Conservation (phyloP, 2,797 vertebrate genomes). For the Melanotaenia maccullochi region DNA sequence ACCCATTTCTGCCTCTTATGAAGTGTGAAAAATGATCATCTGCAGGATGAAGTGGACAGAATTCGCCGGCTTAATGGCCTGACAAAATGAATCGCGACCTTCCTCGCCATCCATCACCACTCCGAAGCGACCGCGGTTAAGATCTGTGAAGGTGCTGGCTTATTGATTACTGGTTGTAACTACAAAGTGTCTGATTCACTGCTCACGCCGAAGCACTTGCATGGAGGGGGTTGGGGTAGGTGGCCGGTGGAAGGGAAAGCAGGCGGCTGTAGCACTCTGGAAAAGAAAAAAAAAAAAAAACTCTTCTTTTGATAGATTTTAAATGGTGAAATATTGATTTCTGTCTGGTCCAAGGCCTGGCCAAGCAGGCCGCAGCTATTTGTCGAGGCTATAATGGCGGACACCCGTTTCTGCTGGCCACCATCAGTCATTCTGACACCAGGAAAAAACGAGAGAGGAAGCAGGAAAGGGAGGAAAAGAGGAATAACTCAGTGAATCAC, state of each 20-base stretch:
- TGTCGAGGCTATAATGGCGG: slow-evolving; percentile 69
- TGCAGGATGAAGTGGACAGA: slow-evolving; percentile 80
- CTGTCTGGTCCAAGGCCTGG: slow-evolving; percentile 81
- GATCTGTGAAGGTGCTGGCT: slow-evolving; percentile 80
- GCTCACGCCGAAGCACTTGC: slow-evolving; percentile 50
- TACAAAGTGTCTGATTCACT: slow-evolving; percentile 80
- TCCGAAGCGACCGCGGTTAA: slow-evolving; percentile 73
- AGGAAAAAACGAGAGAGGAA: slow-evolving; percentile 70
- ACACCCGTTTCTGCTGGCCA: slow-evolving; percentile 64
- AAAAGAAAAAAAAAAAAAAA: slow-evolving; percentile 39
- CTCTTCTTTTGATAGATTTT: slow-evolving; percentile 92
- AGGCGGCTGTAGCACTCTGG: slow-evolving; percentile 47
- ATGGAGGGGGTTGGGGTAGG: slow-evolving; percentile 18
- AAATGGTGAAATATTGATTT: slow-evolving; percentile 99
- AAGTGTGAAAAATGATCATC: slow-evolving; percentile 81
- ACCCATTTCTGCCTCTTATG: slow-evolving; percentile 74
- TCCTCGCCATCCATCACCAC: slow-evolving; percentile 79
- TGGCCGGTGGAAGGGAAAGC: slow-evolving; percentile 36
- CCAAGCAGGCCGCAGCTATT: slow-evolving; percentile 68
- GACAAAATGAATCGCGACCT: slow-evolving; percentile 81
- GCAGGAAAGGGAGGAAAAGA: slow-evolving; percentile 38
- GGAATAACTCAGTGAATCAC: slow-evolving; percentile 61
- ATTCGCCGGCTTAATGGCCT: slow-evolving; percentile 77
- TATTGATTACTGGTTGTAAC: slow-evolving; percentile 81
- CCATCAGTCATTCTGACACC: slow-evolving; percentile 90